phyloP scores from a whole-genome alignment of 1,140 invertebrate genomes.

The Dryas iulia region DNA sequence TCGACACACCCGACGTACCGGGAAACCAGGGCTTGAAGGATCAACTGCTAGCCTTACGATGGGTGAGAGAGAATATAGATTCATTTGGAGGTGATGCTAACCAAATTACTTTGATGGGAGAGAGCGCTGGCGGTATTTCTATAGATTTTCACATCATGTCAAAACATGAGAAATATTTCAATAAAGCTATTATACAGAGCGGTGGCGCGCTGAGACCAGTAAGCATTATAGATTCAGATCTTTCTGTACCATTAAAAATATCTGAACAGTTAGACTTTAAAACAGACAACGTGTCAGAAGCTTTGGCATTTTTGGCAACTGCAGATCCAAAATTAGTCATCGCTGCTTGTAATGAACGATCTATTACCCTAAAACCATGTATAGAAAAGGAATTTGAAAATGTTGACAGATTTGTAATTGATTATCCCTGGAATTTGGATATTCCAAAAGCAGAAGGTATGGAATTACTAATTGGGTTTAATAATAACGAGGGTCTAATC shows the following conservation, averaged over 20 bases:
- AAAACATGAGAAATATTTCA: slow-evolving; percentile 39
- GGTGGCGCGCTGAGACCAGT: slow-evolving; percentile 24
- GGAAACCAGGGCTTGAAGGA: slow-evolving; percentile 88
- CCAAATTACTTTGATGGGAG: slow-evolving; percentile 84
- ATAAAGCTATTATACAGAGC: slow-evolving; percentile 47
- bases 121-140: slow-evolving; percentile 83
- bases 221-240: slow-evolving; percentile 14
- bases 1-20: slow-evolving; percentile 82
- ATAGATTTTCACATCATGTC: slow-evolving; percentile 45
- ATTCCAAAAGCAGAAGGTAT: slow-evolving; percentile 28
- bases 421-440: slow-evolving; percentile 28
- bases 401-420: slow-evolving; percentile 28
- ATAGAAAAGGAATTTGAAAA: slow-evolving; percentile 38
- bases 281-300: slow-evolving; percentile 30
- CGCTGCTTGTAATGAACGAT: slow-evolving; percentile 6
- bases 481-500: slow-evolving; percentile 23
- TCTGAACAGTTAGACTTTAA: slow-evolving; percentile 33
- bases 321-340: slow-evolving; percentile 29
- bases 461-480: slow-evolving; percentile 32
- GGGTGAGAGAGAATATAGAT: slow-evolving; percentile 84
- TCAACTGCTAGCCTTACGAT: slow-evolving; percentile 83
- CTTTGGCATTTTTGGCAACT: slow-evolving; percentile 29
- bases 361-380: slow-evolving; percentile 22
- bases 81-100: slow-evolving; percentile 86
- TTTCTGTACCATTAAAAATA: slow-evolving; percentile 25